phyloP scores from a whole-genome alignment of 2,797 vertebrate species.

The Varecia variegata region DNA sequence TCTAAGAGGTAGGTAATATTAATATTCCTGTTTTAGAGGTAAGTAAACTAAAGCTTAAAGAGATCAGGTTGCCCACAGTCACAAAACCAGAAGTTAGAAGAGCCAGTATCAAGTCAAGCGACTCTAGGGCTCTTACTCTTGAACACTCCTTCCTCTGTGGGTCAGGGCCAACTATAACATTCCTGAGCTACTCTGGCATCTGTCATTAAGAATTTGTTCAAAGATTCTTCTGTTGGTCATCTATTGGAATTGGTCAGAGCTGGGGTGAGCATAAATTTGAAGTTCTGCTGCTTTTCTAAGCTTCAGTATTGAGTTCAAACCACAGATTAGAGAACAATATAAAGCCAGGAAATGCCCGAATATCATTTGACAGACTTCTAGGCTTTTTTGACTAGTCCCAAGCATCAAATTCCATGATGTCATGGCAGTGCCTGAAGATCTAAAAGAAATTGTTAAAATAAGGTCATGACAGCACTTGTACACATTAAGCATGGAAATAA shows the following conservation, averaged over 20 bases:
- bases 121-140: neutral
- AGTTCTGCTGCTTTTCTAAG: neutral
- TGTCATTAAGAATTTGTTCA: neutral
- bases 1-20: neutral
- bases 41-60: neutral
- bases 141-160: neutral
- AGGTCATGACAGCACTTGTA: neutral
- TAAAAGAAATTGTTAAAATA: neutral
- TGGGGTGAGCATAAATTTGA: neutral
- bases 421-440: neutral
- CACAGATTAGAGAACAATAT: neutral
- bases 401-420: slow-evolving; percentile 34
- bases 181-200: neutral
- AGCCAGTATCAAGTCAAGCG: neutral
- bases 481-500: neutral
- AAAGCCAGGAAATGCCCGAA: neutral
- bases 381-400: neutral
- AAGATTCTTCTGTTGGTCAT: neutral
- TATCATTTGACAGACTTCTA: neutral
- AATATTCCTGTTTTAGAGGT: neutral
- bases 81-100: neutral
- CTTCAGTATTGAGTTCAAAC: slow-evolving; percentile 30
- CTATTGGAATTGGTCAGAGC: neutral
- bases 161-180: neutral
- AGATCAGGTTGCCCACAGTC: neutral